phyloP scores from a whole-genome alignment of 2,797 vertebrate species.

The Etheostoma perlongum region DNA sequence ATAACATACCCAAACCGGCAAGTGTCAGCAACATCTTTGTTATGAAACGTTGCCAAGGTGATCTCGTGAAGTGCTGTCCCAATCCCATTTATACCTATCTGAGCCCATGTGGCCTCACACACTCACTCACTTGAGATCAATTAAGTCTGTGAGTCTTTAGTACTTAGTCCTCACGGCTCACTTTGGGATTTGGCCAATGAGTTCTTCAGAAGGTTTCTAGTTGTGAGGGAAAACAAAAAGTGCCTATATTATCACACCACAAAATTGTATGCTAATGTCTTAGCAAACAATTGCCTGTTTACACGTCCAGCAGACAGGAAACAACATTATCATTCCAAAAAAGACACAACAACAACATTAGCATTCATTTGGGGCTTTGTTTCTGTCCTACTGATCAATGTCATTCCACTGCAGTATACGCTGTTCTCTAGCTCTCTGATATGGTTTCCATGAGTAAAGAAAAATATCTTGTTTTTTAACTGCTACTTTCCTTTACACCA shows the following conservation, averaged over 20 bases:
- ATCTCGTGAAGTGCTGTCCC: too few relatives aligned
- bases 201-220: too few relatives aligned
- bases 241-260: not conserved
- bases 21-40: too few relatives aligned
- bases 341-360: not conserved
- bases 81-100: too few relatives aligned
- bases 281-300: not conserved
- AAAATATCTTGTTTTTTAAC: not conserved
- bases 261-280: not conserved
- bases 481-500: not conserved
- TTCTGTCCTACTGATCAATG: not conserved
- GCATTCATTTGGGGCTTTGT: conserved; percentile 6
- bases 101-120: too few relatives aligned
- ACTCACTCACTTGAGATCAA: too few relatives aligned
- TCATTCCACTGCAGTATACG: not conserved
- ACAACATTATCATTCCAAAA: conserved; percentile 11
- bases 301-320: not conserved
- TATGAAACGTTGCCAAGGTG: too few relatives aligned
- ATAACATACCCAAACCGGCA: too few relatives aligned
- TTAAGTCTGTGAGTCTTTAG: too few relatives aligned
- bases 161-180: too few relatives aligned
- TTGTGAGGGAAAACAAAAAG: too few relatives aligned
- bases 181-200: too few relatives aligned
- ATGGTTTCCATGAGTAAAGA: conserved; percentile 19
- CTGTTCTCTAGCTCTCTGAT: not conserved